Conservation (phyloP, 2,888 invertebrate species). For the Erannis defoliaria region DNA sequence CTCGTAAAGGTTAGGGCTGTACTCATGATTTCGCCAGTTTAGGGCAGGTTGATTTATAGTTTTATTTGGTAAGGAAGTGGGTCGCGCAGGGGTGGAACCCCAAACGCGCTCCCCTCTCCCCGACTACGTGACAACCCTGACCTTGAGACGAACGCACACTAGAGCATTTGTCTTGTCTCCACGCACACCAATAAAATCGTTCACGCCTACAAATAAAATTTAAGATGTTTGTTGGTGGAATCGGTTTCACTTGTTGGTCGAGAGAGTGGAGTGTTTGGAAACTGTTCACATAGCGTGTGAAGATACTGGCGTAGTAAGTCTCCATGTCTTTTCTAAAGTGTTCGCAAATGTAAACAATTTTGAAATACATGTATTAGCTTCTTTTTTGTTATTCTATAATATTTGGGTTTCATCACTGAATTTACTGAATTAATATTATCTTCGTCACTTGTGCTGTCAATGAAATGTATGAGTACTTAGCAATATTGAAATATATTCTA, state of each 20-base stretch:
- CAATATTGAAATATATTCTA: too few species aligned
- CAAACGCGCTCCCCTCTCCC: constrained; percentile 21
- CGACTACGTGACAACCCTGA: constrained; percentile 71
- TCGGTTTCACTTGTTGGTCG: constrained; percentile 5
- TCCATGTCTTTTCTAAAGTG: too few species aligned
- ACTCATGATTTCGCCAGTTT: constrained; percentile 18
- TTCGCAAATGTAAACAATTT: too few species aligned
- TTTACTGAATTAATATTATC: too few species aligned
- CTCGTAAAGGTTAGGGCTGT: constrained; percentile 31
- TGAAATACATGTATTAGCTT: too few species aligned
- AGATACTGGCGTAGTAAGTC: too few species aligned
- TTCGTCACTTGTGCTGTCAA: too few species aligned
- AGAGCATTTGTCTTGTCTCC: constrained; percentile 39
- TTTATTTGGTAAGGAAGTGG: constrained; percentile 38
- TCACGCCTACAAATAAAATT: constrained; percentile 21
- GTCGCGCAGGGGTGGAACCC: constrained; percentile 34
- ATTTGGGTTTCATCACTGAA: too few species aligned
- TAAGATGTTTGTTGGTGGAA: neutral
- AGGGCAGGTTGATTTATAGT: constrained; percentile 34
- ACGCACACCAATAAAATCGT: constrained; percentile 34
- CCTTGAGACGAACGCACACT: constrained; percentile 67
- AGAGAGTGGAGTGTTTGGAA: neutral
- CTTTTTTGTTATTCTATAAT: too few species aligned
- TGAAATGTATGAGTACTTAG: too few species aligned
- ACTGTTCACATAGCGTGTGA: too few species aligned